Evolutionary conservation across 2,888 invertebrate species (phyloP).

Genomic region (Thalpophila matura): DNA sequence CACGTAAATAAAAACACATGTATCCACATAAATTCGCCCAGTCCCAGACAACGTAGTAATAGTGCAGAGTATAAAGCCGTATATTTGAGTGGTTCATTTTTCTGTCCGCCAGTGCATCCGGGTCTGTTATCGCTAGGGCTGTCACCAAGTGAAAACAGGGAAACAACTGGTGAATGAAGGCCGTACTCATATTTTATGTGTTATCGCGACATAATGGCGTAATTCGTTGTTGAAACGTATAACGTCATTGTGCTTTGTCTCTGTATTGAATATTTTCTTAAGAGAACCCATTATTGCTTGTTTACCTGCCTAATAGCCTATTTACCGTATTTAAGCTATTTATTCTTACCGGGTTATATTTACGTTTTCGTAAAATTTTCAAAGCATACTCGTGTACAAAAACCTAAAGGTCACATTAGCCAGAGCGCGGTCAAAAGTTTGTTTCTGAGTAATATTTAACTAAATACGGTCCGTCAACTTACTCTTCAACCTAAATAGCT

Average conservation of each 20-base stretch:
- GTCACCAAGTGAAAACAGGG: conserved; percentile 29
- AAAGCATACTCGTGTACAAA: conserved; percentile 1
- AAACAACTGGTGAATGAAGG: not conserved
- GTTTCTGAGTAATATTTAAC: conserved; percentile 22
- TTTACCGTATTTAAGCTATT: not conserved
- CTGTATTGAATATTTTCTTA: not conserved
- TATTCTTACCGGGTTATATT: conserved; percentile 6
- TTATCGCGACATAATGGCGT: conserved; percentile 7
- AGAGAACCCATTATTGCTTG: not conserved
- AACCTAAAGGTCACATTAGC: conserved; percentile 3
- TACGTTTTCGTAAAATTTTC: not conserved
- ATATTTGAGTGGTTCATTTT: conserved; percentile 59
- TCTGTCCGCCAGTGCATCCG: conserved; percentile 60
- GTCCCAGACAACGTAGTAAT: conserved; percentile 43
- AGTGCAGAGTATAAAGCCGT: conserved; percentile 43
- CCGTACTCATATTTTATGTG: conserved; percentile 14
- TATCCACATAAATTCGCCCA: conserved; percentile 11
- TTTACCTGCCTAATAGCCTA: conserved; percentile 16
- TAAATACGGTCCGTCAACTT: conserved; percentile 3
- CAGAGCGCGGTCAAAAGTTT: conserved; percentile 17
- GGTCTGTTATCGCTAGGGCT: conserved; percentile 54
- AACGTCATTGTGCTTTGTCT: not conserved
- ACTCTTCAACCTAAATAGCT: conserved; percentile 6
- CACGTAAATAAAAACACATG: conserved; percentile 24
- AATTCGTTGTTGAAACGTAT: conserved; percentile 4